Evolutionary conservation across 2,888 invertebrate genomes (phyloP).

Genomic region (Aporophyla nigra): DNA sequence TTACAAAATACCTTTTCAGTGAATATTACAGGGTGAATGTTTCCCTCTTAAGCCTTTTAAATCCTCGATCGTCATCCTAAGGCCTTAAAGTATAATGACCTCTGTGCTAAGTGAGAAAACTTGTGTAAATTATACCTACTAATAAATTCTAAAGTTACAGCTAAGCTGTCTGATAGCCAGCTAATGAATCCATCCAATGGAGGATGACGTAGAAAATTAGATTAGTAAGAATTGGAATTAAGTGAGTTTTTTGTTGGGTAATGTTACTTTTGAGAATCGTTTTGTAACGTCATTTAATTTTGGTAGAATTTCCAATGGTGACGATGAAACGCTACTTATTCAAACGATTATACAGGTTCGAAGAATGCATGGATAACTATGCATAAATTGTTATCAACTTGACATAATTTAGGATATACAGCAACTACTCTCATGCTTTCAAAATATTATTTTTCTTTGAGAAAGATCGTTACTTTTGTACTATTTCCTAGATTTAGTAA

Average conservation of each 20-base stretch:
- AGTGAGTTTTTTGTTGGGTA: conserved; percentile 28
- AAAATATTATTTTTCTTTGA: too few relatives aligned
- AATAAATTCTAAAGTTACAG: conserved; percentile 45
- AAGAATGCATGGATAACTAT: neutral
- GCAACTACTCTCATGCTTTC: too few relatives aligned
- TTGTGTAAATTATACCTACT: conserved; percentile 25
- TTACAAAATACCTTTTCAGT: conserved; percentile 17
- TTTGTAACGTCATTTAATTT: neutral
- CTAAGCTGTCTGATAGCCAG: conserved; percentile 32
- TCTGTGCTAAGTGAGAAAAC: conserved; percentile 10
- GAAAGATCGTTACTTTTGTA: too few relatives aligned
- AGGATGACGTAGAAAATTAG: conserved; percentile 42
- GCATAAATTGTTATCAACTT: too few relatives aligned
- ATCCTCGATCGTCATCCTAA: conserved; percentile 20
- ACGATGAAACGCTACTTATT: neutral
- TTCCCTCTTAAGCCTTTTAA: conserved; percentile 41
- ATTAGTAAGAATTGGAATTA: conserved; percentile 40
- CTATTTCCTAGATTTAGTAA: too few relatives aligned
- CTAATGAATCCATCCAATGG: conserved; percentile 24
- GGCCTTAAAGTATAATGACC: conserved; percentile 42
- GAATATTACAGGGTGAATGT: conserved; percentile 44
- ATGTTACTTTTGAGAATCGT: conserved; percentile 4
- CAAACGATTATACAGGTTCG: neutral
- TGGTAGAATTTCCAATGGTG: conserved; percentile 11
- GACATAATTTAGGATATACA: too few relatives aligned